These are phyloP conservation scores for Mastomys natalensis DNA, from an alignment of 2,113 vertebrate species.

Conservation along the genomic window DNA sequence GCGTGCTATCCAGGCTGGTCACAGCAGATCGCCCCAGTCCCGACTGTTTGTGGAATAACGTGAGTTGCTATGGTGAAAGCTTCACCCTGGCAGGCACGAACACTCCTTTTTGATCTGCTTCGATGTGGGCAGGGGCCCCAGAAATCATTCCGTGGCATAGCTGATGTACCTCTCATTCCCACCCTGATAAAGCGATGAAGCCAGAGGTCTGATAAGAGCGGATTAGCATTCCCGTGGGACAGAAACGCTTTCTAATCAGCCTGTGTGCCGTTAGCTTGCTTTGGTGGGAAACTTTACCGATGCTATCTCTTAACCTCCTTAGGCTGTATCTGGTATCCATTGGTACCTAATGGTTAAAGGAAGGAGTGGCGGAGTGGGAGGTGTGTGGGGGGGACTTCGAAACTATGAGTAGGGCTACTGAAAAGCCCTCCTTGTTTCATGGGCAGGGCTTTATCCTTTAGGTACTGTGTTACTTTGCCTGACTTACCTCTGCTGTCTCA, in stretches of 20 bases:
- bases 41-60: conserved; percentile 73
- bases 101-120: conserved; percentile 73
- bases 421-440: conserved; percentile 39
- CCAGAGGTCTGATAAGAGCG: conserved; percentile 67
- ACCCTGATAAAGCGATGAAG: conserved; percentile 71
- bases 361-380: background rate
- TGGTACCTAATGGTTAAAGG: conserved; percentile 72
- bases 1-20: conserved; percentile 31
- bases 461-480: conserved; percentile 11
- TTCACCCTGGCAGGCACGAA: conserved; percentile 76
- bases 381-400: background rate
- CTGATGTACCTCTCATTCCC: conserved; percentile 66
- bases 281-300: conserved; percentile 71
- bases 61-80: conserved; percentile 83
- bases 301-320: conserved; percentile 63
- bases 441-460: background rate
- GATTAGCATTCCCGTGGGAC: conserved; percentile 66
- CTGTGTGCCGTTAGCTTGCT: conserved; percentile 61
- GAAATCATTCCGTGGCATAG: conserved; percentile 70
- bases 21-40: conserved; percentile 71
- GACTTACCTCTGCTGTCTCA: conserved; percentile 35
- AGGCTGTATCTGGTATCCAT: conserved; percentile 74
- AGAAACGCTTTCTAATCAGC: conserved; percentile 72
- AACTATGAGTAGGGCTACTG: background rate
- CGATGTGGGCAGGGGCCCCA: conserved; percentile 65